phyloP scores from a whole-genome alignment of 2,113 vertebrate genomes.

The Ceyx cyanopectus region DNA sequence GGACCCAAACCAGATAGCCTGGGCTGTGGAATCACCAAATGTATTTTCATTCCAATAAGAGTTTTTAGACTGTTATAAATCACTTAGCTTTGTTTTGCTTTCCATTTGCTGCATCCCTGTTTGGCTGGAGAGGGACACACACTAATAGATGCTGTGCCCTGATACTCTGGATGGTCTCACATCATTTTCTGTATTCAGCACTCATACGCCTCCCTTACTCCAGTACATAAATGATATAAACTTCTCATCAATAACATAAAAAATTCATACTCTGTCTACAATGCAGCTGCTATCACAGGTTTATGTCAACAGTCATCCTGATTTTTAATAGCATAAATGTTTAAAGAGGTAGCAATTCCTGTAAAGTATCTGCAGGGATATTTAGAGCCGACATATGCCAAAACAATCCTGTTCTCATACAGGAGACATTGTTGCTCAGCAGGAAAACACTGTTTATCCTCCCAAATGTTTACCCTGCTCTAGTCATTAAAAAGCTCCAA shows the following conservation, averaged over 20 bases:
- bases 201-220: slow-evolving; percentile 36
- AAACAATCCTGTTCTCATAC: slow-evolving; percentile 45
- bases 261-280: slow-evolving; percentile 72
- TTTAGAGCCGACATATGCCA: slow-evolving; percentile 55
- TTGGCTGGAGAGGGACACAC: slow-evolving; percentile 4
- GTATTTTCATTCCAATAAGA: background rate
- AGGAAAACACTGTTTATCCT: slow-evolving; percentile 67
- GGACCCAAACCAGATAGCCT: background rate
- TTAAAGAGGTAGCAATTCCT: slow-evolving; percentile 73
- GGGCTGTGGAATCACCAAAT: background rate
- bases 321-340: slow-evolving; percentile 76
- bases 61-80: background rate
- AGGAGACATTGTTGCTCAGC: slow-evolving; percentile 68
- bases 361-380: slow-evolving; percentile 64
- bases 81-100: slow-evolving; percentile 14
- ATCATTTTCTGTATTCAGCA: slow-evolving; percentile 44
- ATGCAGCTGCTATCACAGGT: slow-evolving; percentile 68
- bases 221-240: slow-evolving; percentile 70
- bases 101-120: background rate
- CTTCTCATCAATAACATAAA: slow-evolving; percentile 75
- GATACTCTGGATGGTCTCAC: slow-evolving; percentile 8
- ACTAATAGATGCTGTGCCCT: slow-evolving; percentile 12
- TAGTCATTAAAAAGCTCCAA: slow-evolving; percentile 12
- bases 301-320: slow-evolving; percentile 70
- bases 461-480: slow-evolving; percentile 12